Percentiles rank a stretch among this genome's conserved stretches.
Conservation (phyloP, 2,113 vertebrate species). For the Excalfactoria chinensis region DNA sequence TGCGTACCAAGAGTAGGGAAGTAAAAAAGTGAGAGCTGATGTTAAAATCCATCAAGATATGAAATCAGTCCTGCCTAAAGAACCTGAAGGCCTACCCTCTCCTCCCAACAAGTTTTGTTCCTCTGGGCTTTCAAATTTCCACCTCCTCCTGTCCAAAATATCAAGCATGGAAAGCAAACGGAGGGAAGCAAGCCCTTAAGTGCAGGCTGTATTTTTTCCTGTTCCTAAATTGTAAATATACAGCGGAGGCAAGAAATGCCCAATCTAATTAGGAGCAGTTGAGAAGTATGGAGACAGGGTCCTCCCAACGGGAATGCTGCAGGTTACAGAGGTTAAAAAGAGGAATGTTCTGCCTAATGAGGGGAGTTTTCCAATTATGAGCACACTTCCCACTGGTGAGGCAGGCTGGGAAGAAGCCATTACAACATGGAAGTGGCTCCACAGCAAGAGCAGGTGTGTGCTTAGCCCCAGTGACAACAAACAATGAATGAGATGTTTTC, state of each 20-base stretch:
- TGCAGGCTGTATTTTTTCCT: constrained; percentile 60
- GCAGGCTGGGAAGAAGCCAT: constrained; percentile 28
- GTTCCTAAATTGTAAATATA: constrained; percentile 74
- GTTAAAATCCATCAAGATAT: constrained; percentile 40
- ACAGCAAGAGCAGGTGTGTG: constrained; percentile 15
- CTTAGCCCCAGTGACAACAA: neutral
- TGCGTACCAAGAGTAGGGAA: neutral
- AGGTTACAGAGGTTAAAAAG: constrained; percentile 77
- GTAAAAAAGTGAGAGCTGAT: neutral
- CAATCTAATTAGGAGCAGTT: constrained; percentile 74
- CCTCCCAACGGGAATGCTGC: constrained; percentile 71
- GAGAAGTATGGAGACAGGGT: constrained; percentile 72
- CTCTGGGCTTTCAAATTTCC: constrained; percentile 48
- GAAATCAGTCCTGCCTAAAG: constrained; percentile 2
- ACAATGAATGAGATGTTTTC: neutral
- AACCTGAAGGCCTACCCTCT: neutral
- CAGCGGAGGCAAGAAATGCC: constrained; percentile 72
- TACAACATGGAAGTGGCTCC: fast-evolving
- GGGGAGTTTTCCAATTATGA: constrained; percentile 30
- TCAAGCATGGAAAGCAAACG: constrained; percentile 20
- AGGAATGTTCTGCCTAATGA: constrained; percentile 77
- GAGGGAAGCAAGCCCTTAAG: constrained; percentile 56
- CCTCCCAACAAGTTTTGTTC: constrained; percentile 37
- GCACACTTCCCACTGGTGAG: constrained; percentile 26
- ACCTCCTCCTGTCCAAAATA: constrained; percentile 45